Base-by-base conservation (phyloP, 2,888 invertebrate species). In the Cheiracanthium punctorium region DNA sequence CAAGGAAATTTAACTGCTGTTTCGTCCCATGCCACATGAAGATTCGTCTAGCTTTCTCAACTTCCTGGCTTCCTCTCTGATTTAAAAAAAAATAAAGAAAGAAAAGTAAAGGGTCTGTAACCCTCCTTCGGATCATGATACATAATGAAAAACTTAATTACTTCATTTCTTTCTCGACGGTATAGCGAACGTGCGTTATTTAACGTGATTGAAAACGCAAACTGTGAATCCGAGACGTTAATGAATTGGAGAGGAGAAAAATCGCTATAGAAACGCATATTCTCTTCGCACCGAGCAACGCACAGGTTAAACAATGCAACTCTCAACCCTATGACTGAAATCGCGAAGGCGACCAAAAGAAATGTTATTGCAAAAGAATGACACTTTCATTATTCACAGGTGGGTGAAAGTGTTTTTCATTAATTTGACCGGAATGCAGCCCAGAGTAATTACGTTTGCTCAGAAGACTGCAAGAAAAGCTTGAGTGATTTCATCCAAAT, bases 401-500 rank as follows among this genome's bases (percentile, higher is more conserved):
- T 58, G 58, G 58, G 58, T 58, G 58, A 58, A 58, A 58, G 58
- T 58, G 58, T 58, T 58, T 58, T 58, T 58, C 58, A 58, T 58
- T 58, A 58, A 58, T 58, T 58, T 58, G 58, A 58, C 24, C 58
- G 58, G 58, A 58, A 58, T 58, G 69, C 33, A 14, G 69, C 69
- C 69, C 10, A 67, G 67, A 67, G 72, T 72, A 82, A 77, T 82
- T 82, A 77, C 72, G 82, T 77, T 77, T 84, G 67, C 77, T 43
- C 72, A 77, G 48, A n/a, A 43, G 65, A 65, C 48, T 32, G 76
- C 52, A 67, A 32, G 65, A 73, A 33, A 48, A 41, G 24, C 77
- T 67, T 85, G 84, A 85, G 84, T 85, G 84, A 85, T 85, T 85
- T 80, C 84, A 85, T 69, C 84, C 84, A 85, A 85, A 85, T 85